A percentile compares a stretch with the other conserved stretches of the same genome.
phyloP scores from a whole-genome alignment of 2,888 invertebrate species.

The Sabellastarte sp. region DNA sequence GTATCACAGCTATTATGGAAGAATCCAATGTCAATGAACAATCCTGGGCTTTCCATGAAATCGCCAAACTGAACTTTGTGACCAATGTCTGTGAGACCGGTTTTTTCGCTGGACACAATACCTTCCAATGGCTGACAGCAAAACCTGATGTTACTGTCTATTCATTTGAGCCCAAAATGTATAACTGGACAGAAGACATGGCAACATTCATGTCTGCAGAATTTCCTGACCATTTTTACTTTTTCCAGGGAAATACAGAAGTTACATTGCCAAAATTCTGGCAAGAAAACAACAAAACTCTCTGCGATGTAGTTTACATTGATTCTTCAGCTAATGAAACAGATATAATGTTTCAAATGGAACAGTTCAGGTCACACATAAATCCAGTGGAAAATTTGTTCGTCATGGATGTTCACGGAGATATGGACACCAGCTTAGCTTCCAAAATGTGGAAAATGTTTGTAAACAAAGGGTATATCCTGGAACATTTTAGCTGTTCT shows the following conservation, averaged over 20 bases:
- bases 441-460: not conserved
- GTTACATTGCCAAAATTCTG: not conserved
- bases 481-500: not conserved
- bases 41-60: slow-evolving; percentile 15
- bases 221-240: slow-evolving; percentile 9
- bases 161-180: slow-evolving; percentile 8
- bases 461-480: not conserved
- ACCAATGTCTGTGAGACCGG: slow-evolving; percentile 16
- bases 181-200: slow-evolving; percentile 11
- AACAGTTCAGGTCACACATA: not conserved
- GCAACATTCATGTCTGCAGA: slow-evolving; percentile 10
- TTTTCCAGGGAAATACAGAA: not conserved
- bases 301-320: not conserved
- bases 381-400: not conserved
- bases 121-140: slow-evolving; percentile 15
- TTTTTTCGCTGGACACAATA: slow-evolving; percentile 13
- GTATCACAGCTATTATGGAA: not conserved
- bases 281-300: not conserved
- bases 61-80: slow-evolving; percentile 10
- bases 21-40: slow-evolving; percentile 11
- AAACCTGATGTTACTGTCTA: slow-evolving; percentile 10
- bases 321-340: not conserved
- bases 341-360: not conserved
- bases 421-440: not conserved
- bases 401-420: not conserved